Conservation (phyloP, 1,140 invertebrate species). For the Drosophila oshimai region DNA sequence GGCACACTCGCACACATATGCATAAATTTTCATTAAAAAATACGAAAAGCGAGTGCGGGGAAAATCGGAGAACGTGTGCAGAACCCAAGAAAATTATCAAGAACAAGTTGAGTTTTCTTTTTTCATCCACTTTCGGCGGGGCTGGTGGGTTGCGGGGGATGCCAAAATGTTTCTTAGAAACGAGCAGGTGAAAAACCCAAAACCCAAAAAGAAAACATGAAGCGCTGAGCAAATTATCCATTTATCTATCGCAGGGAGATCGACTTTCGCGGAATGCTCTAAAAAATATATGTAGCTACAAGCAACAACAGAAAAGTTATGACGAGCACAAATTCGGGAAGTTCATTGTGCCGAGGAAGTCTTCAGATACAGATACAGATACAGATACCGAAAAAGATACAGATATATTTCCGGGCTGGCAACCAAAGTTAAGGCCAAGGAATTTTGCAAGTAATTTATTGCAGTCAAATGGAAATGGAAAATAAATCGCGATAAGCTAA, state of each 20-base stretch:
- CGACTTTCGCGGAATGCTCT: constrained; percentile 33
- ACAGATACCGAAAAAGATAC: background rate
- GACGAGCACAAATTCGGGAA: constrained; percentile 30
- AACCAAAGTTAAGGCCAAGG: constrained; percentile 19
- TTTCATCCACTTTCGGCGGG: background rate
- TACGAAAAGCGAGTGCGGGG: constrained; percentile 21
- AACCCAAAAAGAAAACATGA: constrained; percentile 2
- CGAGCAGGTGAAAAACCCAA: constrained; percentile 32
- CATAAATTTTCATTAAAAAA: constrained; percentile 61
- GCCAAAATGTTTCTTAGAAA: constrained; percentile 30
- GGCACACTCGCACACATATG: constrained; percentile 16
- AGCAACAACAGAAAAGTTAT: constrained; percentile 11
- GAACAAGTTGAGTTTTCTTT: constrained; percentile 49
- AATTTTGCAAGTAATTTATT: constrained; percentile 39
- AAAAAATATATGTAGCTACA: background rate
- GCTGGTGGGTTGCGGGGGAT: background rate
- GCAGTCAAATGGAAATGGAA: constrained; percentile 11
- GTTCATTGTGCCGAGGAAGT: constrained; percentile 20
- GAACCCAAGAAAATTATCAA: constrained; percentile 55
- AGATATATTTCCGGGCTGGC: constrained; percentile 9
- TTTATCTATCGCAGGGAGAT: constrained; percentile 26
- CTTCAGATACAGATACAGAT: background rate
- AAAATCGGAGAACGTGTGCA: constrained; percentile 39
- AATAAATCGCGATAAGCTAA: constrained; percentile 35
- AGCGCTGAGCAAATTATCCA: constrained; percentile 40